Evolutionary conservation across 2,888 invertebrate species (phyloP).

Genomic region (Monoplex corrugatus): DNA sequence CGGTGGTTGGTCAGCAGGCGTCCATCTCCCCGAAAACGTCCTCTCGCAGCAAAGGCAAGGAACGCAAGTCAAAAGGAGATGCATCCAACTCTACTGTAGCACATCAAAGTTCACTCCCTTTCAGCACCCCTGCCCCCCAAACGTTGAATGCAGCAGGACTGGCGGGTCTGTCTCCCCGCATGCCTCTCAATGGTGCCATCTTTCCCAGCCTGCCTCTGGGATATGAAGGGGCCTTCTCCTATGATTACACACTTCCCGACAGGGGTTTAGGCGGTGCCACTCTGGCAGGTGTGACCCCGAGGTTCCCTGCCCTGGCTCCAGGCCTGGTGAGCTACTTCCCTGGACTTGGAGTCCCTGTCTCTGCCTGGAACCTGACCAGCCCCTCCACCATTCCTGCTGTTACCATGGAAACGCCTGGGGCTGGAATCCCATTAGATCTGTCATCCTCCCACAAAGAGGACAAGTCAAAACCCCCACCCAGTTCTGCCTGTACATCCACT

Average conservation of each 20-base stretch:
- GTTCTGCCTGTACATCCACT: neutral
- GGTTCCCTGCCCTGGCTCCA: conserved; percentile 57
- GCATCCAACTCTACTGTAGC: neutral
- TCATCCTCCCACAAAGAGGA: conserved; percentile 44
- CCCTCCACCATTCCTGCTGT: conserved; percentile 32
- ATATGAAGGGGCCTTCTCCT: conserved; percentile 64
- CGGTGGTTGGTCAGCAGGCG: neutral
- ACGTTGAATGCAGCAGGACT: neutral
- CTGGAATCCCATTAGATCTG: conserved; percentile 38
- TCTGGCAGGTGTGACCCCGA: conserved; percentile 58
- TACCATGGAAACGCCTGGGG: conserved; percentile 25
- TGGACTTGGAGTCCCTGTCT: conserved; percentile 36
- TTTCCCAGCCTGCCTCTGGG: conserved; percentile 35
- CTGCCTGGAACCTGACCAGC: conserved; percentile 42
- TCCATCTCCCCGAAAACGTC: conserved; percentile 14
- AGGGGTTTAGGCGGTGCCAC: conserved; percentile 67
- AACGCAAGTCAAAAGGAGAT: conserved; percentile 42
- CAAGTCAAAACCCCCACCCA: neutral
- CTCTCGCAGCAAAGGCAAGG: conserved; percentile 21
- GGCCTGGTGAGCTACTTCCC: conserved; percentile 62
- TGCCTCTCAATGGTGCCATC: conserved; percentile 46
- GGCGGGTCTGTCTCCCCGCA: conserved; percentile 30
- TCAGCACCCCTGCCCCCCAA: neutral
- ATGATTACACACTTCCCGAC: conserved; percentile 76
- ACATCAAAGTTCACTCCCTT: conserved; percentile 22